A percentile compares a stretch with the other conserved stretches of the same genome.
Evolutionary conservation across 2,888 invertebrate species (phyloP).

Genomic region (Orthosia incerta): DNA sequence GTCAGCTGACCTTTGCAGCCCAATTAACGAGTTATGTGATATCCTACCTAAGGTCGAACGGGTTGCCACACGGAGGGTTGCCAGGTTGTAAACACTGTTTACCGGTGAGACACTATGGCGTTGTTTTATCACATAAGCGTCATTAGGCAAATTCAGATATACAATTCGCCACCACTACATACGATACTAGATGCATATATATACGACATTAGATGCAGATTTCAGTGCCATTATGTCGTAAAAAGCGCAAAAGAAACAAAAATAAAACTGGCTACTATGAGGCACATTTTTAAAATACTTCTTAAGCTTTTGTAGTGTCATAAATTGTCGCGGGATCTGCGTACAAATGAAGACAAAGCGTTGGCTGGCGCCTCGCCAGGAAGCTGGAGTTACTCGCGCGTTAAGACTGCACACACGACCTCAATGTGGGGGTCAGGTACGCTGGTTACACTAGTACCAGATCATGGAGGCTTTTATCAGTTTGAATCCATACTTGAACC

Average conservation of each 20-base stretch:
- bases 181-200: no score
- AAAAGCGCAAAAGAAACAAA: constrained; percentile 15
- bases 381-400: constrained; percentile 38
- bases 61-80: no score
- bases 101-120: no score
- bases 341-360: constrained; percentile 54
- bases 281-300: constrained; percentile 34
- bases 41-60: background rate
- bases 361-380: constrained; percentile 57
- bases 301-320: constrained; percentile 50
- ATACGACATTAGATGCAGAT: constrained; percentile 25
- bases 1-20: background rate
- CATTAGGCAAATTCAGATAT: background rate
- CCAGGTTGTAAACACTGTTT: background rate
- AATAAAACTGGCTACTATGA: constrained; percentile 16
- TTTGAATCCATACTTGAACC: no score
- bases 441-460: no score
- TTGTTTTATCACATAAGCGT: background rate
- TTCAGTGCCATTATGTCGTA: background rate
- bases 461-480: no score
- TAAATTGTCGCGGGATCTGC: constrained; percentile 48
- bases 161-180: background rate
- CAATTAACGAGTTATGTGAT: background rate
- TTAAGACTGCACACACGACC: constrained; percentile 50
- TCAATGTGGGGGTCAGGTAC: constrained; percentile 4